Evolutionary conservation across 2,113 vertebrate genomes (phyloP), one percentile per base, ranked within the genome.

Genomic region (Neoarius graeffei): DNA sequence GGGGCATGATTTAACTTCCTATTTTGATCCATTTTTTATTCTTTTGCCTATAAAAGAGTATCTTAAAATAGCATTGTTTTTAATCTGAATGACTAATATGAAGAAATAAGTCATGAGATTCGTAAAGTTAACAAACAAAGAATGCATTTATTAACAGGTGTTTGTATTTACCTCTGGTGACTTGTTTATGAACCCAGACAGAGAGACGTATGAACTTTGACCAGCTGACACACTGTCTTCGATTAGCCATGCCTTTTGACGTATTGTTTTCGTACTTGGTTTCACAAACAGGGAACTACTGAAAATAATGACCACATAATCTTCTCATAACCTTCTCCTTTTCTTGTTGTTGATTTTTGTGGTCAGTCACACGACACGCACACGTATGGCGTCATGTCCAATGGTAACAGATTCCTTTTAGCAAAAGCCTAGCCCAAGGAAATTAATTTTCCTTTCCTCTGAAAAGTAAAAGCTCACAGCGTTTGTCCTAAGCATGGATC

Each of bases 321-420:
- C 15, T 10, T 64, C 1, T 69, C 73, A 7, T 79, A 8, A 27
- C 62, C 85, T 90, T 88, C 85, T 74, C 50, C 64, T 88, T 88
- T 90, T 85, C 30, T 9, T 66, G 88, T 50, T 81, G 50, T 89
- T 88, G 79, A 73, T 87, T 42, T 86, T 8, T 86, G n/a, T 86
- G 62, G 23, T 42, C 80, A 62, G 42, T 60, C 56, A 81, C 76
- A 42, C 3, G 42, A 13, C 52, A 77, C 76, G 54, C 76, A 35
- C 8, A 66, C 42, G 25, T 27, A 81, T 85, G 42, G 42, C 42
- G 86, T 85, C 67, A 88, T 84, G 50, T 64, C n/a, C 64, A 25
- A 30, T 27, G 42, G 69, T 76, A 5, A n/a, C 50, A 82, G 2
- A 86, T 14, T 81, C 42, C 7, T 25, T 48, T 35, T 48, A 48